Base-by-base conservation (phyloP, 2,797 vertebrate genomes). In the Macropodus opercularis region DNA sequence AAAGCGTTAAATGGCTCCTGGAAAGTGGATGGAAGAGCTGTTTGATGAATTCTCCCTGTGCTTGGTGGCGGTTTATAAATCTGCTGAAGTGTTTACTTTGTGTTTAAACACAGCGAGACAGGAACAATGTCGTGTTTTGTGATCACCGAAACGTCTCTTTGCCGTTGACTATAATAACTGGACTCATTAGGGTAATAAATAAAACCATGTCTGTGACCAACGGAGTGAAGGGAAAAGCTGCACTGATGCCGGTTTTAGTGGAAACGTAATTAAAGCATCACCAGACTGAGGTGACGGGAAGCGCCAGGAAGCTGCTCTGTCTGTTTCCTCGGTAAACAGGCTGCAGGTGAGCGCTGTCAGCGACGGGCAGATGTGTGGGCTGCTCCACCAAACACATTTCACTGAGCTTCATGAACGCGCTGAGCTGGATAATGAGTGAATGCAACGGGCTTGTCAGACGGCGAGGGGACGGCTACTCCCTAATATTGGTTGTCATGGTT, bases 1-100 rank as follows among this genome's bases (percentile, higher is more conserved):
- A 55, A 63, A 48, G 58, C 38, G 40, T 53, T 61, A 63, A 63
- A 72, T 44, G 22, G 49, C 32, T 60, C 66, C 15, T 32, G 32
- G 21, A 42, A 43, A 65, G 34, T 18, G 53, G 50, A 42, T 3
- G 15, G 27, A 47, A 24, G 44, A 63, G 27, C 10, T 1, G 1
- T 54, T 32, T 19, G 39, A 56, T 41, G 6, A n/a, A n/a, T 47
- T 41, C 55, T 35, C 12, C 31, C 12, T 2, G 19, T 32, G 47
- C 35, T 6, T 2, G 11, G 39, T 12, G 29, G 18, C 13, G 44
- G 12, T 58, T 18, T 12, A 31, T 14, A 19, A n/a, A 54, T 29
- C 11, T 29, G 12, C 29, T 17, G 24, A 51, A 21, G 52, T 12
- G 1, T 35, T 41, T 32, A 3, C 2, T 40, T 8, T 15, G 2